Conservation (phyloP, 2,888 invertebrate species). For the Drosophila merina region DNA sequence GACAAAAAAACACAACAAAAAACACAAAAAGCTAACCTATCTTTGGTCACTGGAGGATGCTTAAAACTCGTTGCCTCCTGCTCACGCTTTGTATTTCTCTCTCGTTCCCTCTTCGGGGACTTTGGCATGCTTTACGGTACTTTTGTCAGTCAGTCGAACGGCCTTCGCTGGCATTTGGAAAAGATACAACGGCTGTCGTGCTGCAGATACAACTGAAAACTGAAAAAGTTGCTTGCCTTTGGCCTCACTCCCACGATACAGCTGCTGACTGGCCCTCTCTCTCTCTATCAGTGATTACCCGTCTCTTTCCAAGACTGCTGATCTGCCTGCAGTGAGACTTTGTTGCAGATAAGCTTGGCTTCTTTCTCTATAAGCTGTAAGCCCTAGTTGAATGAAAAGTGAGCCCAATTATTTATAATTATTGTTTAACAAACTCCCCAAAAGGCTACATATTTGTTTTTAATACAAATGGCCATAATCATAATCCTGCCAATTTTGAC, state of each 20-base stretch:
- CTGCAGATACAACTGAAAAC: slow-evolving; percentile 42
- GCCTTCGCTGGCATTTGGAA: slow-evolving; percentile 72
- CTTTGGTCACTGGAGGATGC: slow-evolving; percentile 45
- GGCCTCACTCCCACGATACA: slow-evolving; percentile 38
- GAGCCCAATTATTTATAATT: background rate
- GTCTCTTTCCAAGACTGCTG: slow-evolving; percentile 4
- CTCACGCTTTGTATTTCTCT: background rate
- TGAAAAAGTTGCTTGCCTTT: slow-evolving; percentile 65
- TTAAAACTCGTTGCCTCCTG: slow-evolving; percentile 12
- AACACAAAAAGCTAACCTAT: slow-evolving; percentile 28
- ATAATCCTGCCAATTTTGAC: background rate
- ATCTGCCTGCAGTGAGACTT: slow-evolving; percentile 9
- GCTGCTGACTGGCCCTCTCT: background rate
- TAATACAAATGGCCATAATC: background rate
- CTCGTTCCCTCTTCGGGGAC: slow-evolving; percentile 9
- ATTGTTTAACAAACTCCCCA: background rate
- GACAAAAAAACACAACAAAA: slow-evolving; percentile 30
- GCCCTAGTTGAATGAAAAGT: background rate
- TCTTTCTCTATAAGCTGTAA: slow-evolving; percentile 2
- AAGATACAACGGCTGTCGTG: slow-evolving; percentile 11
- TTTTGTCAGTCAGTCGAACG: slow-evolving; percentile 58
- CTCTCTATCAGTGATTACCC: slow-evolving; percentile 8
- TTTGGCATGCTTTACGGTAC: slow-evolving; percentile 66
- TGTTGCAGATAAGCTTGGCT: slow-evolving; percentile 23
- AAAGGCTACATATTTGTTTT: background rate